These are phyloP conservation scores for Egretta garzetta DNA, from an alignment of 2,113 vertebrate species.

Conservation along the genomic window DNA sequence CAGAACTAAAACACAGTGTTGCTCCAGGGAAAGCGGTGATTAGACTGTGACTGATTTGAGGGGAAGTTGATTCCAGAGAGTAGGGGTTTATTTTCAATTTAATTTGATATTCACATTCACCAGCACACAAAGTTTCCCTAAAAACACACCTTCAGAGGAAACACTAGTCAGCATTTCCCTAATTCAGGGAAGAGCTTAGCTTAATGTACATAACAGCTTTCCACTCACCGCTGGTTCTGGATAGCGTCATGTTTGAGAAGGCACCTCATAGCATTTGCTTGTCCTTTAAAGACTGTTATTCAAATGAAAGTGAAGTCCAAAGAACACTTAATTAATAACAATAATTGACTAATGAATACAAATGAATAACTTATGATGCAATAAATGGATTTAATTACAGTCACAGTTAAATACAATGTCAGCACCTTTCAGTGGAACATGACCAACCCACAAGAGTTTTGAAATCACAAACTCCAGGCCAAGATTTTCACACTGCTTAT, in stretches of 20 bases:
- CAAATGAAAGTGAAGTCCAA: background rate
- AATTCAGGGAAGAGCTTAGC: background rate
- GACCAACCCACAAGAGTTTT: conserved; percentile 31
- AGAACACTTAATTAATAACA: conserved; percentile 36
- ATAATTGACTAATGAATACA: conserved; percentile 47
- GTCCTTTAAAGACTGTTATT: background rate
- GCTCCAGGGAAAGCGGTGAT: background rate
- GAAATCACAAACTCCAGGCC: conserved; percentile 11
- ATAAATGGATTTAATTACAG: conserved; percentile 42
- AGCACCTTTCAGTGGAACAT: conserved; percentile 31
- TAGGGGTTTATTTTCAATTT: background rate
- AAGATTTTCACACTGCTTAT: background rate
- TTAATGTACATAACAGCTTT: background rate
- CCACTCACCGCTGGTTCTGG: background rate
- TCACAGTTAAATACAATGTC: background rate
- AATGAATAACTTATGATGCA: background rate
- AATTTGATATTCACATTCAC: background rate
- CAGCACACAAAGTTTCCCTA: background rate
- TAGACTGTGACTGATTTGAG: background rate
- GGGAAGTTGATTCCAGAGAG: background rate
- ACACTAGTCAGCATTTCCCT: background rate
- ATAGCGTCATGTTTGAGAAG: background rate
- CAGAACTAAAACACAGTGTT: background rate
- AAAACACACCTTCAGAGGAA: background rate
- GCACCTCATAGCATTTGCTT: background rate